Evolutionary conservation across 2,113 vertebrate genomes (phyloP), one percentile per base, ranked within the genome.

Genomic region (Tautogolabrus adspersus): DNA sequence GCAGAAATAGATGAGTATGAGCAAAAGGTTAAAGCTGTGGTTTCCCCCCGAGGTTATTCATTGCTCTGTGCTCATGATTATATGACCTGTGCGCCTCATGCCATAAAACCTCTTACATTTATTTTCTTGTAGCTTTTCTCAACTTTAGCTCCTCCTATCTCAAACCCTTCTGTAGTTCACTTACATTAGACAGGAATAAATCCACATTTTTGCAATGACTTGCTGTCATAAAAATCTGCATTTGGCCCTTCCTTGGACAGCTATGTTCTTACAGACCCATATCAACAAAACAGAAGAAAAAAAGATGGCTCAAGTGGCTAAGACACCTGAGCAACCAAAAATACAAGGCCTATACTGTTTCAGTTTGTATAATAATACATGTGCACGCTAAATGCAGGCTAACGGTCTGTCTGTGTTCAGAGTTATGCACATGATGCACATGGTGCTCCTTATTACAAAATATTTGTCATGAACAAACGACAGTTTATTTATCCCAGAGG

Each of bases 1-100:
- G 49, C 10, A 51, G 58, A 63, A 42, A 65, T n/a, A 38, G 56
- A 62, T 46, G 52, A 73, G 69, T 58, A 19, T 58, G n/a, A 67
- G 66, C 54, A 51, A 59, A 8, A 79, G 58, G 66, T 73, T 67
- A 78, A 58, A 58, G 72, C 68, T 79, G 71, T 34, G 30, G 38
- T 79, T 76, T 72, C 10, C 18, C 73, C 54, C 2, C 2, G 58
- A 40, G 34, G 42, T 37, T 64, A 42, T 61, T 9, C 38, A 38
- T 4, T 38, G 10, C 30, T 47, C 44, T 64, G 34, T 54, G 38
- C 34, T 60, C 26, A 66, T 64, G 30, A 64, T 79, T 49, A 58
- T 75, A 19, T 63, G 23, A 42, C 26, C n/a, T 34, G 16, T 75
- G 51, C 21, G 34, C 46, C 47, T 37, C 34, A 26, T 49, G 42